Conservation (phyloP, 2,797 vertebrate species). For the Babyrousa celebensis region DNA sequence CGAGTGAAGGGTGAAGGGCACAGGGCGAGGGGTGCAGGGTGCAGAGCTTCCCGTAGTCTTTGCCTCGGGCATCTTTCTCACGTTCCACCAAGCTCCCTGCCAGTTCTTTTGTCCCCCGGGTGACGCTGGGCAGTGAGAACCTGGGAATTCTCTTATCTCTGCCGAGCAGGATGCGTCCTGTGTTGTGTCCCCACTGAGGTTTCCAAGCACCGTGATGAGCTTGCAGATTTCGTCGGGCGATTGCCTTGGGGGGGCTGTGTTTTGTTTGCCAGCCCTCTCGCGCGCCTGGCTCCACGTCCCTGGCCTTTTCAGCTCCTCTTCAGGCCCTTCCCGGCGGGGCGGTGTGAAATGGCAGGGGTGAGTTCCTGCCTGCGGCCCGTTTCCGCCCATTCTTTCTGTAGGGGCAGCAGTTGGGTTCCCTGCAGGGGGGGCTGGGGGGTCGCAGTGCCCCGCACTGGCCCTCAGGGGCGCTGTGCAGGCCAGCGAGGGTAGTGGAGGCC, state of each 20-base stretch:
- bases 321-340: background rate
- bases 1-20: background rate
- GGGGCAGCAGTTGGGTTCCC: background rate
- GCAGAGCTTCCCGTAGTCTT: background rate
- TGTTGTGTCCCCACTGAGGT: conserved; percentile 73
- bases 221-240: conserved; percentile 79
- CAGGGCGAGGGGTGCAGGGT: background rate
- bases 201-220: conserved; percentile 85
- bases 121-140: conserved; percentile 66
- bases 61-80: conserved; percentile 54
- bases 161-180: conserved; percentile 82
- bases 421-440: background rate
- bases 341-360: conserved; percentile 68
- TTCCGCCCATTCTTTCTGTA: conserved; percentile 83
- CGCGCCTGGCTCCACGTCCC: background rate
- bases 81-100: conserved; percentile 2
- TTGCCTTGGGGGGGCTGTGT: conserved; percentile 20
- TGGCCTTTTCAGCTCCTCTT: conserved; percentile 64
- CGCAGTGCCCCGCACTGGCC: rapidly evolving
- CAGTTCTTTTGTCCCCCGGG: conserved; percentile 67
- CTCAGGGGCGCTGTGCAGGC: conserved; percentile 44
- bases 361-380: conserved; percentile 70
- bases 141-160: conserved; percentile 86
- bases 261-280: conserved; percentile 76
- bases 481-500: background rate